Evolutionary conservation across 2,888 invertebrate species (phyloP).

Genomic region (Zeuzera pyrina): DNA sequence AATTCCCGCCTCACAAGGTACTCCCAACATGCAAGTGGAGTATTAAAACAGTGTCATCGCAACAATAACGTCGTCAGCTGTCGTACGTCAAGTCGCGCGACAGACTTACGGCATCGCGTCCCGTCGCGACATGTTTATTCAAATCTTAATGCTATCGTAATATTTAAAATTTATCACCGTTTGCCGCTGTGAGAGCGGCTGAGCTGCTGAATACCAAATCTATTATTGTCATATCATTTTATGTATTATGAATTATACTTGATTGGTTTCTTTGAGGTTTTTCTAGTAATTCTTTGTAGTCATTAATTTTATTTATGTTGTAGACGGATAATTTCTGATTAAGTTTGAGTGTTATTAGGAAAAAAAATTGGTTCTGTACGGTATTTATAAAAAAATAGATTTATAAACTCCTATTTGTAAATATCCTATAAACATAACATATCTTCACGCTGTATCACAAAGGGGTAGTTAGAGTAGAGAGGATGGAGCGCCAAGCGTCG

Average conservation of each 20-base stretch:
- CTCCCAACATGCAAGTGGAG: conserved; percentile 33
- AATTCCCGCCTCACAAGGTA: conserved; percentile 3
- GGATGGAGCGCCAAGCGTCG: no score
- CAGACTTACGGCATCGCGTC: conserved; percentile 25
- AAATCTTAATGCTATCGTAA: conserved; percentile 56
- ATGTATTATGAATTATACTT: conserved; percentile 24
- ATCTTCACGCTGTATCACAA: no score
- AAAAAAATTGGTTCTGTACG: conserved; percentile 2
- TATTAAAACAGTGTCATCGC: conserved; percentile 23
- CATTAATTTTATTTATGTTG: no score
- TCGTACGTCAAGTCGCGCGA: conserved; percentile 32
- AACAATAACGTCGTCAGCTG: conserved; percentile 33
- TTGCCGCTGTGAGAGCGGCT: conserved; percentile 17
- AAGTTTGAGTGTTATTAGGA: conserved; percentile 2
- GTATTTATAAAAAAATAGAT: conserved; percentile 18
- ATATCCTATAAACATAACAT: conserved; percentile 32
- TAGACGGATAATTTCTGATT: no score
- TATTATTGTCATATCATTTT: conserved; percentile 22
- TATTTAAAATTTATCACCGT: conserved; percentile 51
- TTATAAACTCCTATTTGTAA: conserved; percentile 16
- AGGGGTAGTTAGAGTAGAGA: no score
- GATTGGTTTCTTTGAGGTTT: conserved; percentile 15
- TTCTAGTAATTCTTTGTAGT: neutral
- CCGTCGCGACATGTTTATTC: conserved; percentile 55
- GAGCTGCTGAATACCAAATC: conserved; percentile 16